These are phyloP conservation scores for Leptopilina boulardi DNA, from an alignment of 1,140 invertebrate genomes.

Conservation along the genomic window DNA sequence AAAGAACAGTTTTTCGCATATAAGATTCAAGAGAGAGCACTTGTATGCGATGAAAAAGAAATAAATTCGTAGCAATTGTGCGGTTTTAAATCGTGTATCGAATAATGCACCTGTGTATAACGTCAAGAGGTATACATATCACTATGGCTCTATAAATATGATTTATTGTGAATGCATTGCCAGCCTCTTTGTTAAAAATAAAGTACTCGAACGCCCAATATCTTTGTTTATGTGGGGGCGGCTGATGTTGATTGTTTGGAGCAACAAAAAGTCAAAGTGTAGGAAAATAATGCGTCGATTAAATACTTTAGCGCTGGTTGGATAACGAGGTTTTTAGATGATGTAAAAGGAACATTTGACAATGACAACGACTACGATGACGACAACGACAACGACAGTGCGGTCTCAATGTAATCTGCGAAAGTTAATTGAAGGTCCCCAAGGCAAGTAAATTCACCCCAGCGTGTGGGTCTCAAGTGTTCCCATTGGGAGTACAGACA, in stretches of 20 bases:
- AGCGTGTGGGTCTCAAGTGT: constrained; percentile 52
- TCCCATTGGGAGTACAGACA: constrained; percentile 65
- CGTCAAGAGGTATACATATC: too few relatives aligned
- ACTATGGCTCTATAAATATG: too few relatives aligned
- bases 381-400: too few relatives aligned
- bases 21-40: too few relatives aligned
- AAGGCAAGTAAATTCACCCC: constrained; percentile 49
- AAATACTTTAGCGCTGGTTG: constrained; percentile 64
- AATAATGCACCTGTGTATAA: too few relatives aligned
- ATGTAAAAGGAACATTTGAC: constrained; percentile 31
- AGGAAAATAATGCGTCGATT: constrained; percentile 61
- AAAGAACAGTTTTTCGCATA: too few relatives aligned
- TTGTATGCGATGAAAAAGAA: too few relatives aligned
- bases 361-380: too few relatives aligned
- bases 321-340: constrained; percentile 14
- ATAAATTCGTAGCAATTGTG: too few relatives aligned
- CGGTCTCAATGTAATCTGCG: constrained; percentile 62
- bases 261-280: constrained; percentile 44
- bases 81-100: too few relatives aligned
- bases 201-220: neutral
- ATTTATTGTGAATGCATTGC: too few relatives aligned
- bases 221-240: constrained; percentile 17
- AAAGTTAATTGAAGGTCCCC: constrained; percentile 70
- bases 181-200: too few relatives aligned
- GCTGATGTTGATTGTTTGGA: neutral